phyloP scores from a whole-genome alignment of 2,888 invertebrate species.

The Meghimatium bilineatum region DNA sequence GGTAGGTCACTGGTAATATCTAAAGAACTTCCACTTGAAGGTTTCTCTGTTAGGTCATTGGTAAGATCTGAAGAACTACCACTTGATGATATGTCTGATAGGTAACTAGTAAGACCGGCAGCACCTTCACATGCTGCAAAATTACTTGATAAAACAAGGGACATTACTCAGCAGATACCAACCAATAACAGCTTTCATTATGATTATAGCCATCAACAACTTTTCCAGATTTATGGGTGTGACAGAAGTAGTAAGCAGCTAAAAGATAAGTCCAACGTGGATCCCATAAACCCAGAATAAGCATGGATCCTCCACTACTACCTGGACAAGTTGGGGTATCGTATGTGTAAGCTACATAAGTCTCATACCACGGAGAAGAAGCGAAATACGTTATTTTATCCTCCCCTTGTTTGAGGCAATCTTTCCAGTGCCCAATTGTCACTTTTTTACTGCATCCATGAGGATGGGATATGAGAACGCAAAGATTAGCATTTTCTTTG shows the following conservation, averaged over 20 bases:
- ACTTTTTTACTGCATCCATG: slow-evolving; percentile 30
- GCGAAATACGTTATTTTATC: neutral
- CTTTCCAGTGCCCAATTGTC: slow-evolving; percentile 13
- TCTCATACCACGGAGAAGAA: neutral
- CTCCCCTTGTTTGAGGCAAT: neutral
- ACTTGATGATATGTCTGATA: no score
- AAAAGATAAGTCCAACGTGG: neutral
- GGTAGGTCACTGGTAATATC: no score
- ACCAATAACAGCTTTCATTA: slow-evolving; percentile 3
- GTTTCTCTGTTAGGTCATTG: no score
- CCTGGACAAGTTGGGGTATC: slow-evolving; percentile 22
- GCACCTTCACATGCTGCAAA: no score
- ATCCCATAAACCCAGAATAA: slow-evolving; percentile 20
- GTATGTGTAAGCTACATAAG: slow-evolving; percentile 1
- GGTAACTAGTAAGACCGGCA: no score
- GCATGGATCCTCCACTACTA: slow-evolving; percentile 21
- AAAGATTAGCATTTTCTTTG: neutral
- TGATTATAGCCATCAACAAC: neutral
- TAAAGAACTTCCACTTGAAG: no score
- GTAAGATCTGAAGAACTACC: no score
- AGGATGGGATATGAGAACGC: slow-evolving; percentile 13
- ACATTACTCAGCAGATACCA: neutral
- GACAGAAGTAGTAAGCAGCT: slow-evolving; percentile 11
- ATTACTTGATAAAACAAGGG: no score
- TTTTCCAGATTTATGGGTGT: slow-evolving; percentile 14